These are phyloP conservation scores for Cryptotermes secundus DNA, from an alignment of 1,140 invertebrate genomes.

Conservation along the genomic window DNA sequence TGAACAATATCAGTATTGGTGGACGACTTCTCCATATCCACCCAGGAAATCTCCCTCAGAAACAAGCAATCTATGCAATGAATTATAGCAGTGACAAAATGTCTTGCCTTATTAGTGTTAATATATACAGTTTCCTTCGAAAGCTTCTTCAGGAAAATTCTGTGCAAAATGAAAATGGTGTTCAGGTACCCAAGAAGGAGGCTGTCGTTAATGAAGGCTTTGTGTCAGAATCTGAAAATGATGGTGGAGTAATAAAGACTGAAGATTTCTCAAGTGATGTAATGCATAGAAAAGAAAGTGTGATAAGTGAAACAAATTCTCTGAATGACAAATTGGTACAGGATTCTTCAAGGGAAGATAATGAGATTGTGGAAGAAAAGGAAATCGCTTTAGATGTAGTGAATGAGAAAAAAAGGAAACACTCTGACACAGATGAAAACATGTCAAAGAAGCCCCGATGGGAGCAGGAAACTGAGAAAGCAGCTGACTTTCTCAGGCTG, in stretches of 20 bases:
- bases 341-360: not conserved
- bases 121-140: slow-evolving; percentile 54
- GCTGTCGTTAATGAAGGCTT: too few species aligned
- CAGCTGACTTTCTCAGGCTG: slow-evolving; percentile 38
- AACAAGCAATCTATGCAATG: slow-evolving; percentile 73
- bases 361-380: not conserved
- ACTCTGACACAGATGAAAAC: slow-evolving; percentile 18
- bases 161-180: not conserved
- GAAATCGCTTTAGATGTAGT: not conserved
- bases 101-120: slow-evolving; percentile 65
- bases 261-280: slow-evolving; percentile 41
- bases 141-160: slow-evolving; percentile 26
- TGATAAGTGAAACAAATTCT: not conserved
- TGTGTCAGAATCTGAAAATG: not conserved
- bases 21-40: slow-evolving; percentile 74
- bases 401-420: slow-evolving; percentile 22
- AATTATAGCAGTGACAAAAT: slow-evolving; percentile 69
- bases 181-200: not conserved
- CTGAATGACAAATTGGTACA: not conserved
- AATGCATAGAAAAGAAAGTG: slow-evolving; percentile 48
- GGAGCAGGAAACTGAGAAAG: slow-evolving; percentile 43
- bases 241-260: not conserved
- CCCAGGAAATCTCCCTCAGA: slow-evolving; percentile 74
- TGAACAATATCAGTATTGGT: slow-evolving; percentile 67
- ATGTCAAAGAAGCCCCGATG: slow-evolving; percentile 41